Conservation (phyloP, 2,113 vertebrate species). For the Peromyscus polionotus region DNA sequence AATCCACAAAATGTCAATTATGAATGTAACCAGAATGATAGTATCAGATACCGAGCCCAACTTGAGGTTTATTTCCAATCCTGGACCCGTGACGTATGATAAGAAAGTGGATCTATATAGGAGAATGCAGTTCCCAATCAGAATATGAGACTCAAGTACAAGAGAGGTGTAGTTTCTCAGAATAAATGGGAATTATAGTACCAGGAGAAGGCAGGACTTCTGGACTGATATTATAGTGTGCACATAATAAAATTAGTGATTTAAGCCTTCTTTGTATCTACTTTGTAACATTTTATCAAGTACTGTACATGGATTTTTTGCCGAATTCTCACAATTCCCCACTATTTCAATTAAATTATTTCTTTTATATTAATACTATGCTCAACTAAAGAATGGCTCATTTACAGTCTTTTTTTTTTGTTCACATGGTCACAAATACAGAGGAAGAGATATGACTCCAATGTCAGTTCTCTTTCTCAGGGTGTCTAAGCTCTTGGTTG, state of each 20-base stretch:
- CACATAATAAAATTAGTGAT: background rate
- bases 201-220: background rate
- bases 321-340: background rate
- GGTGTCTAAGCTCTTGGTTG: background rate
- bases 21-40: background rate
- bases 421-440: background rate
- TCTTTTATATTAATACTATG: background rate
- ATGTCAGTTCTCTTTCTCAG: background rate
- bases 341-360: conserved; percentile 11
- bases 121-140: background rate
- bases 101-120: background rate
- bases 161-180: background rate
- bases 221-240: background rate
- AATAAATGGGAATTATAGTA: background rate
- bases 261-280: background rate
- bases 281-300: conserved; percentile 27
- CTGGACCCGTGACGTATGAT: background rate
- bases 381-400: background rate
- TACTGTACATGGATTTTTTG: background rate
- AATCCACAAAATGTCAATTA: background rate
- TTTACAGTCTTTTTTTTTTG: conserved; percentile 31
- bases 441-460: background rate
- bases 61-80: background rate
- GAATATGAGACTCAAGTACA: background rate
- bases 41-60: background rate